phyloP scores from a whole-genome alignment of 2,113 vertebrate species.

The Numenius arquata region DNA sequence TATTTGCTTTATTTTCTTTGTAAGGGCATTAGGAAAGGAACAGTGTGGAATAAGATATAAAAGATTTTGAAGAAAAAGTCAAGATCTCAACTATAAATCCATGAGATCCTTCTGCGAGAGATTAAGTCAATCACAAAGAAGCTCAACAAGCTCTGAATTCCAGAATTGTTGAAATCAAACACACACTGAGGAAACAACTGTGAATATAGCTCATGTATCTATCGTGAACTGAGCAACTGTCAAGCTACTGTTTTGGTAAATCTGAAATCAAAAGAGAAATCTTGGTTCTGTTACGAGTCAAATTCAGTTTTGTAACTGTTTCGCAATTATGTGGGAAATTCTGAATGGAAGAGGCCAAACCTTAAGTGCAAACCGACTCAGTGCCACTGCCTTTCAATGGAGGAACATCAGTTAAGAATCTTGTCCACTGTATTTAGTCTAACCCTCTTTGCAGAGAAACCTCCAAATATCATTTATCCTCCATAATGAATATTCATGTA shows the following conservation, averaged over 20 bases:
- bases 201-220: not conserved
- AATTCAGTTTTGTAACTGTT: not conserved
- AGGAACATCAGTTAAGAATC: not conserved
- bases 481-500: not conserved
- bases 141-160: constrained; percentile 13
- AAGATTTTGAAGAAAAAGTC: not conserved
- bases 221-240: not conserved
- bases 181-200: not conserved
- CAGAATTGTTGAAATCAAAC: not conserved
- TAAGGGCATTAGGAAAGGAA: not conserved
- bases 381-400: not conserved
- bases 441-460: not conserved
- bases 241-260: not conserved
- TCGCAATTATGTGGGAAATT: not conserved
- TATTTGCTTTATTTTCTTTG: not conserved
- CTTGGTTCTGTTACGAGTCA: not conserved
- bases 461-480: not conserved
- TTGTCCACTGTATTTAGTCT: not conserved
- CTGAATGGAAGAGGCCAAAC: not conserved
- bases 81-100: constrained; percentile 9
- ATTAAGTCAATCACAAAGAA: constrained; percentile 15
- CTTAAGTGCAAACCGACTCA: not conserved
- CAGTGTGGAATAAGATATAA: not conserved
- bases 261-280: constrained; percentile 20
- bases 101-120: not conserved